Evolutionary conservation across 2,888 invertebrate genomes (phyloP).

Genomic region (Trachelus iudaicus): DNA sequence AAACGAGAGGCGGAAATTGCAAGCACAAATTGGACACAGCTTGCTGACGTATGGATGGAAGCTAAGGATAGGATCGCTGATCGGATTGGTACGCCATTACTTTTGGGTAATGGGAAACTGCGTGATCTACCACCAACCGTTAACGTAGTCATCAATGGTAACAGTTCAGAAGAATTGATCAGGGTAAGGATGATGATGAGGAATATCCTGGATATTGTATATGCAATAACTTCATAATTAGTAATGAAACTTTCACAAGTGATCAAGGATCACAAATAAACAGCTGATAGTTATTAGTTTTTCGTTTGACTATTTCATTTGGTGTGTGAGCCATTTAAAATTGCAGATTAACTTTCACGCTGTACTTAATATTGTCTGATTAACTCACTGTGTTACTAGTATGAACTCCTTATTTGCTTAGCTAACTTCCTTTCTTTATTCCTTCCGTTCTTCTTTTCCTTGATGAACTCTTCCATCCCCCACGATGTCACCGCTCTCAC

Average conservation of each 20-base stretch:
- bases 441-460: conserved; percentile 19
- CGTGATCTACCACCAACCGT: conserved; percentile 47
- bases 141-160: conserved; percentile 36
- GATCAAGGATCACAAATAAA: no score
- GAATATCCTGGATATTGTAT: no score
- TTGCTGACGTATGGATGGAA: conserved; percentile 57
- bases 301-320: no score
- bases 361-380: no score
- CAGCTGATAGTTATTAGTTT: no score
- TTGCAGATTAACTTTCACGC: conserved; percentile 16
- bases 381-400: no score
- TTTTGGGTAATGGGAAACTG: conserved; percentile 42
- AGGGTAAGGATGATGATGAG: conserved; percentile 34
- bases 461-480: no score
- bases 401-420: not conserved
- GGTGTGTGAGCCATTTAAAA: not conserved
- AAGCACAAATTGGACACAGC: conserved; percentile 54
- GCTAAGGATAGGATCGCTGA: conserved; percentile 43
- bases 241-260: no score
- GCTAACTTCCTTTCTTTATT: conserved; percentile 17
- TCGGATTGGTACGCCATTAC: conserved; percentile 45
- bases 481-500: conserved; percentile 39
- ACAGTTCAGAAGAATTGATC: conserved; percentile 37
- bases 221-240: no score
- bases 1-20: conserved; percentile 47